These are phyloP conservation scores for Typhlomys cinereus DNA, from an alignment of 2,113 vertebrate genomes.

Conservation along the genomic window DNA sequence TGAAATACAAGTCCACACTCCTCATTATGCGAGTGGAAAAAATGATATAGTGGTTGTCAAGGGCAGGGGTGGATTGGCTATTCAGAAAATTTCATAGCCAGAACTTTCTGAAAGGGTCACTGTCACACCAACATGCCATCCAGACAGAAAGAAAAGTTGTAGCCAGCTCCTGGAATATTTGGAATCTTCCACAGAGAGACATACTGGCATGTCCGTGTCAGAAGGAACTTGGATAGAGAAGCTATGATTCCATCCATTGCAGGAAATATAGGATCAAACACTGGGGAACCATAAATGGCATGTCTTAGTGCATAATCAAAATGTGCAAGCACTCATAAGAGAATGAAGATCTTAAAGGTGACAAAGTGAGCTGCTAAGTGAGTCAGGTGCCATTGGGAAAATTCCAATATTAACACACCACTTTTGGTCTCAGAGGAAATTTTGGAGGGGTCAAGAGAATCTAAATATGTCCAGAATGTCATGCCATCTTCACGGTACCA, in stretches of 20 bases:
- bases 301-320: neutral
- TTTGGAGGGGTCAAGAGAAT: too few relatives aligned
- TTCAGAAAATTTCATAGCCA: neutral
- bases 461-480: too few relatives aligned
- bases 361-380: too few relatives aligned
- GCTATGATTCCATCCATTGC: accelerated
- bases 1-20: too few relatives aligned
- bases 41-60: neutral
- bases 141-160: neutral
- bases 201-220: neutral
- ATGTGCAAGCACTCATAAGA: too few relatives aligned
- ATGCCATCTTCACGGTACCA: neutral
- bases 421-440: too few relatives aligned
- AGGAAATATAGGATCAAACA: too few relatives aligned
- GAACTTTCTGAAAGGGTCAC: neutral
- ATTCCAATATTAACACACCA: too few relatives aligned
- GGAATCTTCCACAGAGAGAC: neutral
- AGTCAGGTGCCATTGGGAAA: too few relatives aligned
- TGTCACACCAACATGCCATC: neutral
- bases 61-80: too few relatives aligned
- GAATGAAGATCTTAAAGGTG: too few relatives aligned
- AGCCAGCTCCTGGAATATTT: neutral
- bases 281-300: neutral
- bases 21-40: neutral
- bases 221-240: neutral